Evolutionary conservation across 2,797 vertebrate species (phyloP).

Genomic region (Rachycentron canadum): DNA sequence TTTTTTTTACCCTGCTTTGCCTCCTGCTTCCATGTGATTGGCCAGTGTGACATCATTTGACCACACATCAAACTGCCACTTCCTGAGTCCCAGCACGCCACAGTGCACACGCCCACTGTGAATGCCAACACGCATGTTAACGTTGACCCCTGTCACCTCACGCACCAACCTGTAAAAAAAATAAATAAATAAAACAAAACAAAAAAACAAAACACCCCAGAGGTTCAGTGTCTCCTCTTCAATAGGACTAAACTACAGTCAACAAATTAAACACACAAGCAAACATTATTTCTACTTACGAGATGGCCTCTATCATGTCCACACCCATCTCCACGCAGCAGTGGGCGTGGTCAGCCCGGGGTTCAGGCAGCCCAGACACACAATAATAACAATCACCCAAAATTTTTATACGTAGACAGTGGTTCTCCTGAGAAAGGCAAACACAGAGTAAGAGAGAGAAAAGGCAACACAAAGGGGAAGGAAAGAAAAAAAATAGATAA

Average conservation of each 20-base stretch:
- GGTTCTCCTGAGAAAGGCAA: conserved; percentile 89
- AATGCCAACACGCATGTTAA: conserved; percentile 98
- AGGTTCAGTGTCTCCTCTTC: neutral
- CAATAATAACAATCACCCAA: conserved; percentile 98
- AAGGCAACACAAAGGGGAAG: neutral
- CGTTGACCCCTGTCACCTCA: conserved; percentile 97
- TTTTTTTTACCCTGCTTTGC: conserved; percentile 93
- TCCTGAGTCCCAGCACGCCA: conserved; percentile 94
- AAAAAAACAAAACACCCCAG: neutral
- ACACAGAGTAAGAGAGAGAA: neutral
- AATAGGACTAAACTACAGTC: neutral
- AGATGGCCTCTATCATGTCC: conserved; percentile 98
- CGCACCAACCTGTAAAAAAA: conserved; percentile 90
- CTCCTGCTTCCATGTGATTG: conserved; percentile 97
- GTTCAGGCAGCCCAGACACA: conserved; percentile 95
- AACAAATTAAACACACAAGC: neutral
- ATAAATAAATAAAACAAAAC: neutral
- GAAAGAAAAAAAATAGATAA: neutral
- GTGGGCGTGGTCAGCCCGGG: conserved; percentile 95
- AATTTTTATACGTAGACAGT: conserved; percentile 98
- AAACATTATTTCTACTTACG: conserved; percentile 84
- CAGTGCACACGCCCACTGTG: conserved; percentile 97
- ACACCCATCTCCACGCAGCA: conserved; percentile 99
- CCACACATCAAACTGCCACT: conserved; percentile 99
- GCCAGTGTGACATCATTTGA: conserved; percentile 97